phyloP scores from a whole-genome alignment of 2,113 vertebrate species.

The Eolophus roseicapilla region DNA sequence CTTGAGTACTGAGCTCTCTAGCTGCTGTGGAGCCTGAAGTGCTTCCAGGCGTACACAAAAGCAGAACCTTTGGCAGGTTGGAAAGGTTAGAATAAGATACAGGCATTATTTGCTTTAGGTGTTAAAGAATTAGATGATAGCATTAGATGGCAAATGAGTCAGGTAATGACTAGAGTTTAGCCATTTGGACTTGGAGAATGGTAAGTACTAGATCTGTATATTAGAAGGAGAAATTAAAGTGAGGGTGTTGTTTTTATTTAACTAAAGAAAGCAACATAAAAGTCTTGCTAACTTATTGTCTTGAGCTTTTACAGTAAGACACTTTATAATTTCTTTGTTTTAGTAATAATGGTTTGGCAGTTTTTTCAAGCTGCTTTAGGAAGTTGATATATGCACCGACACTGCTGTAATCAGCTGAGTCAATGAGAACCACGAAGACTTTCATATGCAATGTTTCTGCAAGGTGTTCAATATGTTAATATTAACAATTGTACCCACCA shows the following conservation, averaged over 20 bases:
- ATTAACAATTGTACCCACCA: neutral
- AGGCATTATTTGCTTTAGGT: neutral
- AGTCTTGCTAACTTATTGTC: neutral
- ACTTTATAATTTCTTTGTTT: neutral
- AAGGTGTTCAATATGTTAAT: neutral
- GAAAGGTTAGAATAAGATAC: neutral
- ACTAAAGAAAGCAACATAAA: neutral
- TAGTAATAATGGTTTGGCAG: neutral
- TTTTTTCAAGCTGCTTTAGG: neutral
- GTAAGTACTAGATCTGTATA: neutral
- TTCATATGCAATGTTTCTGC: neutral
- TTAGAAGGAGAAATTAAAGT: neutral
- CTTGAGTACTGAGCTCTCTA: neutral
- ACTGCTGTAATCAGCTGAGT: neutral
- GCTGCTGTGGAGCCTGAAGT: neutral
- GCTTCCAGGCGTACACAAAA: neutral
- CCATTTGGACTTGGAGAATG: neutral
- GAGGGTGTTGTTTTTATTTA: neutral
- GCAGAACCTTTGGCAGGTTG: neutral
- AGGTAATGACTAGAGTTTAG: neutral
- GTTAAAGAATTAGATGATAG: neutral
- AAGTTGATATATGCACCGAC: neutral
- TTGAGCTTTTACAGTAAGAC: neutral
- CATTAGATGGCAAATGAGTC: neutral
- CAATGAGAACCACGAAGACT: neutral